Conservation (phyloP, 2,888 invertebrate species). For the Listrodromus nycthemerus region DNA sequence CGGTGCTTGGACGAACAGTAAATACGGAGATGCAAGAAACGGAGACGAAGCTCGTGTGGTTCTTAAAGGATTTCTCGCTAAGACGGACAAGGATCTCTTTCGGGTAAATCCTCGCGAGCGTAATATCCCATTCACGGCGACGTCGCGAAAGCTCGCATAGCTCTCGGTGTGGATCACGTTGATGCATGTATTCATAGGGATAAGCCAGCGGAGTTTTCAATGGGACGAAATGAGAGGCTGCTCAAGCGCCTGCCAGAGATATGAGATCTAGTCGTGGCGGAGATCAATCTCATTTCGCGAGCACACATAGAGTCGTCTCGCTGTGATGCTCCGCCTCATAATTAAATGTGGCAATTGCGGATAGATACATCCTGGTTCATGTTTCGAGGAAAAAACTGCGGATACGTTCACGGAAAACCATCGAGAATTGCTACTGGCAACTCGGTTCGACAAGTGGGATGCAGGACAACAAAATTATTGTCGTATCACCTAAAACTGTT, state of each 20-base stretch:
- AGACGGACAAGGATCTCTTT: conserved; percentile 54
- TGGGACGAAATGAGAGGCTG: conserved; percentile 67
- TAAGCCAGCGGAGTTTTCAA: conserved; percentile 73
- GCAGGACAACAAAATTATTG: too few relatives aligned
- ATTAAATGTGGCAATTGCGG: not conserved
- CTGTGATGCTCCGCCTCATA: not conserved
- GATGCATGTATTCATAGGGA: conserved; percentile 78
- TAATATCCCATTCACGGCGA: conserved; percentile 67
- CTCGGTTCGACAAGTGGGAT: too few relatives aligned
- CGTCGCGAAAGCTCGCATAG: conserved; percentile 56
- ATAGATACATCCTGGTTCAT: too few relatives aligned
- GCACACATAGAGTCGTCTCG: not conserved
- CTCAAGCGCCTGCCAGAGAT: conserved; percentile 47
- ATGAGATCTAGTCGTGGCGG: conserved; percentile 38
- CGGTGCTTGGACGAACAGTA: conserved; percentile 2
- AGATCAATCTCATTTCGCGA: conserved; percentile 65
- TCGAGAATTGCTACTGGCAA: too few relatives aligned
- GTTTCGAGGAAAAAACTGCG: too few relatives aligned
- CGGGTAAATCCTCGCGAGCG: conserved; percentile 67
- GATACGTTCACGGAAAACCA: too few relatives aligned
- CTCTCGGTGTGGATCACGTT: conserved; percentile 70
- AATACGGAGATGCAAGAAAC: conserved; percentile 9
- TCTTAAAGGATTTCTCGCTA: conserved; percentile 47
- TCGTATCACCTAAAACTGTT: too few relatives aligned
- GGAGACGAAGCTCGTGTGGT: conserved; percentile 11